Evolutionary conservation across 2,797 vertebrate genomes (phyloP), one percentile per base, ranked within the genome.

Genomic region (Amniataba percoides): DNA sequence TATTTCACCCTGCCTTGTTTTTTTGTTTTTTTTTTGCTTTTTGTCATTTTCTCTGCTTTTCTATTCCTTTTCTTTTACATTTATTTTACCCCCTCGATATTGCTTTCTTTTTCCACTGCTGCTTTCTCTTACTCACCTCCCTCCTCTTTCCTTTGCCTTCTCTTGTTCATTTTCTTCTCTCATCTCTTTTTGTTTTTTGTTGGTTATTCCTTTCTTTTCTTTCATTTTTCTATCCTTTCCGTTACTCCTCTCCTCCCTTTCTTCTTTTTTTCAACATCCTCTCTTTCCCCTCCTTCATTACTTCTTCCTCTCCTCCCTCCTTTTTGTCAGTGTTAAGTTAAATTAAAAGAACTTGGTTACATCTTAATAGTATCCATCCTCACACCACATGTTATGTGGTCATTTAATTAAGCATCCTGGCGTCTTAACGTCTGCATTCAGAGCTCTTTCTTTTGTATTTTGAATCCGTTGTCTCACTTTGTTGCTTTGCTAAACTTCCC

Each of bases 381-480:
- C 36, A 49, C 19, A 5, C 4, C 25, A 57, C 27, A 18, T 43
- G 15, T 2, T 12, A 0, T 56, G n/a, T 31, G 12, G n/a, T 78
- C 63, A 76, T 79, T 73, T 46, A 72, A 78, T 71, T 51, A 84
- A 65, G n/a, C 40, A 16, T 46, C 36, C 19, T 64, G 2, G 1
- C 18, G 15, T 19, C 11, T 8, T 42, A 61, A 61, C 3, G 16
- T 56, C 51, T 40, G 64, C 55, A 65, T 66, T 66, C 25, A 68
- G 39, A 80, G 42, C 4, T 19, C 59, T 83, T 56, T 70, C 18
- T 51, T 84, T 70, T 21, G 25, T 36, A n/a, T 62, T 77, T 71
- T 43, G 42, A 61, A 51, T 61, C 9, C 55, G 58, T 53, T 39
- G 71, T 56, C 19, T 39, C 12, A 57, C 39, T 78, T 63, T 64